Base-by-base conservation (phyloP, 2,797 vertebrate genomes). In the Calcarius lapponicus region DNA sequence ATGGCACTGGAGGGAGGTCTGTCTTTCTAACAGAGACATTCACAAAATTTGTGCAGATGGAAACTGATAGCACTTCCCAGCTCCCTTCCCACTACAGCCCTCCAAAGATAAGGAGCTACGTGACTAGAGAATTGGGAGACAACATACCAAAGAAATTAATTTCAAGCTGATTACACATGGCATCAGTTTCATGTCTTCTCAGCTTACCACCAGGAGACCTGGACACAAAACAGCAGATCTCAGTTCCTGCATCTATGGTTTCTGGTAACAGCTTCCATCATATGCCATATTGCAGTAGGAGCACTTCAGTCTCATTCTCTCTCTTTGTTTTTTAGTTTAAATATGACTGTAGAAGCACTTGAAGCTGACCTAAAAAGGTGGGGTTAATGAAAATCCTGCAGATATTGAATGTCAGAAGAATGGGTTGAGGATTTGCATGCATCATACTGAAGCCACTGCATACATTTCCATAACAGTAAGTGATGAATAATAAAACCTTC, bases 391-490 rank as follows among this genome's bases (percentile, higher is more conserved):
- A 84, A 94, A 92, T 51, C 75, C 64, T 28, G 25, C 57, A 82
- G 82, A 64, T n/a, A 61, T 29, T 48, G 62, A 93, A 82, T 66
- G 71, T 64, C 83, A 85, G 60, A 90, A 88, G 92, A 90, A 90
- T 32, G 54, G 67, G 45, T 48, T 0, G 2, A 94, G 74, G 65
- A 93, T 96, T 76, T 92, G 78, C 83, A 78, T 80, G 29, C 67
- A 73, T 71, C 74, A 47, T 42, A 67, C 38, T 56, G 60, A 60
- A 84, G 51, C 80, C 70, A 70, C 19, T 53, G 87, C 64, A 93
- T 90, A 80, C 3, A 95, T 96, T 96, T 95, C 80, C 93, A 80
- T 91, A 85, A 48, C 42, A 72, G 38, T 74, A 88, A 89, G 60
- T 45, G 26, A 94, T 91, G 83, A 96, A 91, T 90, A 96, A 93